A percentile compares a stretch with the other conserved stretches of the same genome.
Evolutionary conservation across 35 echinoderm and acorn worm genomes (phyloP).

Genomic region (Apostichopus japonicus): DNA sequence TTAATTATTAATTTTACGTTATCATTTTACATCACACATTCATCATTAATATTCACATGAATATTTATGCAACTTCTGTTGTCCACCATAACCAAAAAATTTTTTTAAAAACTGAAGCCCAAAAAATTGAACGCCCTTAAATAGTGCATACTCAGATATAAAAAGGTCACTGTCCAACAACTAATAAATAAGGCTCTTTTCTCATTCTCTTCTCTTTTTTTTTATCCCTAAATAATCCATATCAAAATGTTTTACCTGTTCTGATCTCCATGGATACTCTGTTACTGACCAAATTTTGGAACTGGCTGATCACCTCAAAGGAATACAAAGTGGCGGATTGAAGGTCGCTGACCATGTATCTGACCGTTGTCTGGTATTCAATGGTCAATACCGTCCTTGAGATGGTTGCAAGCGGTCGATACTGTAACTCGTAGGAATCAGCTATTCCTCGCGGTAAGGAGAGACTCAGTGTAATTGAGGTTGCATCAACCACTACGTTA

Average conservation of each 20-base stretch:
- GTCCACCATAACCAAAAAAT: too few species aligned
- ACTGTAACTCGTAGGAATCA: neutral
- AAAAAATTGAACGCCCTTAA: too few species aligned
- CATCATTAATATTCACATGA: too few species aligned
- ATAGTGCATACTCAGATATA: too few species aligned
- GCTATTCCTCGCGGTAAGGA: conserved; percentile 8
- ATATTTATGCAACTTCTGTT: too few species aligned
- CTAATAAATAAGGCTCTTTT: too few species aligned
- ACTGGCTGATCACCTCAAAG: conserved; percentile 9
- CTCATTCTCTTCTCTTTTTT: too few species aligned
- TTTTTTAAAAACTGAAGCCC: too few species aligned
- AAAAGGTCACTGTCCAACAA: too few species aligned
- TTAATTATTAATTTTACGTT: too few species aligned
- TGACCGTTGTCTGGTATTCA: neutral
- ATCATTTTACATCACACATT: too few species aligned
- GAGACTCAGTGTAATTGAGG: neutral
- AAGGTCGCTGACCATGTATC: neutral
- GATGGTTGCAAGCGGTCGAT: neutral
- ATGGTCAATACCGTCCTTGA: neutral
- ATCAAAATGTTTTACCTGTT: neutral
- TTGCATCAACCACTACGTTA: neutral
- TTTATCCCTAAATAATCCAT: too few species aligned
- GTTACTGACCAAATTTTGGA: neutral
- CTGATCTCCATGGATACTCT: neutral
- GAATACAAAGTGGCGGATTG: neutral